Conservation (phyloP, 2,888 invertebrate species). For the Amphipoea lucens region DNA sequence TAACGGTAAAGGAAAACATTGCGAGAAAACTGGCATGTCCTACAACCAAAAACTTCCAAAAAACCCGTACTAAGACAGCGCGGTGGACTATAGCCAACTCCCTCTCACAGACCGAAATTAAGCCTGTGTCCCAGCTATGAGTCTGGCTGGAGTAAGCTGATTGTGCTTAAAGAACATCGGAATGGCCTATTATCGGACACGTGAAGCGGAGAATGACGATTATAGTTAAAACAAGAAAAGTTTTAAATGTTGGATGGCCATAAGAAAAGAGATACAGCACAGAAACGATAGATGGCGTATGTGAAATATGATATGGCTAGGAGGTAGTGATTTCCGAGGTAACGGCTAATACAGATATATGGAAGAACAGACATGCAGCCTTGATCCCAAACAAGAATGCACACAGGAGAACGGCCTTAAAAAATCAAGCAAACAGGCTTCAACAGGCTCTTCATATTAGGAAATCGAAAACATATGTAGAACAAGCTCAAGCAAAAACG, state of each 20-base stretch:
- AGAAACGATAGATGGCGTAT: not conserved
- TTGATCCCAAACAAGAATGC: not conserved
- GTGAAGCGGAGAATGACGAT: not conserved
- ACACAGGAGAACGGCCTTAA: too few relatives aligned
- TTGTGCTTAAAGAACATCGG: not conserved
- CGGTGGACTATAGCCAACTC: not conserved
- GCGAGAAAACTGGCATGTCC: not conserved
- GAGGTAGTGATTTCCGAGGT: not conserved
- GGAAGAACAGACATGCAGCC: not conserved
- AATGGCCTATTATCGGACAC: not conserved
- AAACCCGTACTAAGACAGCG: not conserved
- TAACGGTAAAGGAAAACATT: not conserved
- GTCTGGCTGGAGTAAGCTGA: not conserved
- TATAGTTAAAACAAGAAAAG: not conserved
- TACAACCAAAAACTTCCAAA: not conserved
- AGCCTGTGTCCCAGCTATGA: not conserved
- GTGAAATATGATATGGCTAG: not conserved
- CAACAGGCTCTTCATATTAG: not conserved
- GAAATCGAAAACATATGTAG: not conserved
- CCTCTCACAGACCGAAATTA: not conserved
- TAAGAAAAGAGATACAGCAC: not conserved
- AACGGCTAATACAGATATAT: not conserved
- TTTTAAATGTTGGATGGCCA: not conserved
- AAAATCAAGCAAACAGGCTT: not conserved
- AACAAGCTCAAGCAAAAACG: conserved; percentile 11